Evolutionary conservation across 2,888 invertebrate species (phyloP), one percentile per base, ranked within the genome.

Genomic region (Cerastis leucographa): DNA sequence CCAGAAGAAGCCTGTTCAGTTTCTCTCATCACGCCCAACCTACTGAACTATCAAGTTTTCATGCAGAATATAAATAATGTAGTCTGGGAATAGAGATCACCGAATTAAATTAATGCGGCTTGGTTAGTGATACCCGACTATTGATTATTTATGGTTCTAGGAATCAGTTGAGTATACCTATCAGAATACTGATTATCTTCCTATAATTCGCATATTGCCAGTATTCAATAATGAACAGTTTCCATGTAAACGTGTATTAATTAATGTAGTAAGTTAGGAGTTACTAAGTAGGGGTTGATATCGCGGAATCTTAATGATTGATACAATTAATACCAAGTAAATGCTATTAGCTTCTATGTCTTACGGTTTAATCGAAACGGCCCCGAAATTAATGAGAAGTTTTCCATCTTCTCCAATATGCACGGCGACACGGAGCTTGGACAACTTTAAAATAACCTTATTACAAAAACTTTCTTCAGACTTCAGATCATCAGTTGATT

Each of bases 51-150:
- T 40, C 40, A 35, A 35, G 35, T 40, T 40, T 40, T 40, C 40
- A 40, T 8, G 9, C 40, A 40, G 40, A 40, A 40, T 40, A 40
- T 40, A 8, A 4, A 6, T 35, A 11, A 12, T 44, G 44, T 61
- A 44, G 51, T 69, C 49, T 4, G 25, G 44, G 44, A 62, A 51
- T 67, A 14, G 40, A 40, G 17, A 51, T 42, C 4, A n/a, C 7
- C 6, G 22, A 79, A 79, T 66, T 29, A 59, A 66, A 77, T 74
- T 29, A 35, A 35, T 40, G 73, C 17, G 7, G n/a, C 9, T 61
- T 78, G 22, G 35, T 35, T 35, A 40, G 1, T 17, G 44, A 42
- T 74, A 65, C 44, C 35, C 0, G 25, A 29, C 25, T 51, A 22
- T 29, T 62, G 19, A 22, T 19, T 25, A 19, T n/a, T 19, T 25